phyloP scores from a whole-genome alignment of 2,888 invertebrate species.

The Lepidonotus clava region DNA sequence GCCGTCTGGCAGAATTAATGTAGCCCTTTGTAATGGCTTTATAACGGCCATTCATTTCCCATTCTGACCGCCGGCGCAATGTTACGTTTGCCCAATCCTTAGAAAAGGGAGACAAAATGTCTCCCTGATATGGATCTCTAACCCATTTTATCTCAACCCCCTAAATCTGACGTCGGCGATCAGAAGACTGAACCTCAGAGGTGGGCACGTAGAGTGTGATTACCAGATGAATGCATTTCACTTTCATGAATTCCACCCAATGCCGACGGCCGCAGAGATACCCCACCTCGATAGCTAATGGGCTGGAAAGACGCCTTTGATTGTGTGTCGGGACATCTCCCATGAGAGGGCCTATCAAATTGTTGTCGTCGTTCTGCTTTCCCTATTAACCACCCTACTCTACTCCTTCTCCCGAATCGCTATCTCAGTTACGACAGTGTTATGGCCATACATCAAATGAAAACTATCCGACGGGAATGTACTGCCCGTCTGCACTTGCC shows the following conservation, averaged over 20 bases:
- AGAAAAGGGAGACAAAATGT: not conserved
- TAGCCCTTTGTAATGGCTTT: not conserved
- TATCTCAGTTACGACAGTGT: not conserved
- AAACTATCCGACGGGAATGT: not conserved
- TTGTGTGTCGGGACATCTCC: not conserved
- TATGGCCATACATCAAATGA: slow-evolving; percentile 10
- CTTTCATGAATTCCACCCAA: no score
- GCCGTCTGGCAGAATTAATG: not conserved
- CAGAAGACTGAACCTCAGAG: no score
- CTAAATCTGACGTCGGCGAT: no score
- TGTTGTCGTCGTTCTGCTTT: not conserved
- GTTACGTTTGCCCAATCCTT: not conserved
- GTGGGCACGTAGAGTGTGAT: no score
- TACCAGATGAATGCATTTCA: no score
- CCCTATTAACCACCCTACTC: no score
- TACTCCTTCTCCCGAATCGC: no score
- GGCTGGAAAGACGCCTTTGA: not conserved
- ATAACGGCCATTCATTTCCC: not conserved
- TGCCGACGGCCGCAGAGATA: no score
- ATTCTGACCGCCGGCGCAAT: not conserved
- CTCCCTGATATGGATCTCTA: not conserved
- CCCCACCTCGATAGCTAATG: not conserved
- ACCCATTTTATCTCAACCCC: not conserved
- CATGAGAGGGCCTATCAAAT: not conserved
- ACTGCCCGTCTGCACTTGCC: not conserved